Conservation (phyloP, 2,113 vertebrate genomes). For the Columba janthina region DNA sequence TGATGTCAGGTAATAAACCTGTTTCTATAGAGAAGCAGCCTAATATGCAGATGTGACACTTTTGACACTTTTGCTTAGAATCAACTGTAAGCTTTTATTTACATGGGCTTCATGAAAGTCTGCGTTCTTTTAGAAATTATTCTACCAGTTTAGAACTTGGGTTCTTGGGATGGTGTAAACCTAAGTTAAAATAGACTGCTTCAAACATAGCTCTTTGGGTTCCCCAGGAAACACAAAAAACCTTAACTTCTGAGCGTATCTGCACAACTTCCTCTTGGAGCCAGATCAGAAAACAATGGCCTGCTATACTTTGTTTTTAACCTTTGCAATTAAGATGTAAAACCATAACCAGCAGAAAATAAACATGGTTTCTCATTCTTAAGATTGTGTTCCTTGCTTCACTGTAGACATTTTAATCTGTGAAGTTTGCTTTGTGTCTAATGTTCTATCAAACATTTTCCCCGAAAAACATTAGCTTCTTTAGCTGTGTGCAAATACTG, state of each 20-base stretch:
- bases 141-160: not conserved
- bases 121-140: not conserved
- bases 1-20: not conserved
- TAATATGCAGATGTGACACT: not conserved
- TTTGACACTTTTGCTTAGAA: not conserved
- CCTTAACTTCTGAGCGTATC: not conserved
- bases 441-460: not conserved
- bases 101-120: not conserved
- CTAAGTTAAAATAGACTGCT: not conserved
- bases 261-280: not conserved
- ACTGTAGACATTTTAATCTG: not conserved
- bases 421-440: not conserved
- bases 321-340: not conserved
- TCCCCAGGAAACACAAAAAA: not conserved
- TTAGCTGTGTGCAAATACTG: not conserved
- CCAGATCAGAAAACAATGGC: not conserved
- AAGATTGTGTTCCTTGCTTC: not conserved
- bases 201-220: not conserved
- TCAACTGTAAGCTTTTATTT: not conserved
- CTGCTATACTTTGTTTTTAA: not conserved
- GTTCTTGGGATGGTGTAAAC: not conserved
- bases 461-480: not conserved
- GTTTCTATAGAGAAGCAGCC: not conserved
- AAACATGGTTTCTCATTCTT: not conserved
- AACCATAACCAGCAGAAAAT: not conserved